Base-by-base conservation (phyloP, 2,888 invertebrate species). In the Lasioglossum malachurum region DNA sequence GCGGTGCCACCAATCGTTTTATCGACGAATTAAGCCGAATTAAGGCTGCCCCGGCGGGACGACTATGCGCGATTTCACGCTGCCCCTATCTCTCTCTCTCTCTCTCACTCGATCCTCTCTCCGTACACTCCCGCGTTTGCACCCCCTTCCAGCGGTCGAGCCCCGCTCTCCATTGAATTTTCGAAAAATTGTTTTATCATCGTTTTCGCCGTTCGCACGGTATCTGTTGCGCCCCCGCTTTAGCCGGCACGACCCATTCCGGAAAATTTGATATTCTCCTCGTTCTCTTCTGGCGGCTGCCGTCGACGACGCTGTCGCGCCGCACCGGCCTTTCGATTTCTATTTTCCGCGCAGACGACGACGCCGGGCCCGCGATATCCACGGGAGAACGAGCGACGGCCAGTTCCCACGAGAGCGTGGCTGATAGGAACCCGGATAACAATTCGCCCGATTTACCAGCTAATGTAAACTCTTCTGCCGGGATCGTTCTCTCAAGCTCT, bases 1-100 rank as follows among this genome's bases (percentile, higher is more conserved):
- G 78, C 71, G 74, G 46, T 74, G 80, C 77, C 84, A 67, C 83
- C 89, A 89, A 89, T 88, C 88, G 87, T 88, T 89, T 89, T 89
- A 88, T 87, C 88, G 85, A 71, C 89, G 85, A 82, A 86, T 89
- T 85, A 88, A 87, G 78, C 88, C 76, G 85, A 88, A 88, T 88
- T 88, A 88, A 89, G 84, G 83, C 78, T 80, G 75, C 69, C 82
- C 85, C 88, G 72, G 53, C 73, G 88, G 83, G 88, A 81, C 71
- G 88, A 81, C 71, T 64, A 78, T 69, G 78, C 77, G 78, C 87
- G 74, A 83, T 87, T 83, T 83, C 83, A 75, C 83, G 64, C 77
- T 60, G 69, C 67, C 35, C 44, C 44, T 44, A 44, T 14, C 14
- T 31, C 31, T 35, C 19, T 60, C 57, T 60, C n/a, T n/a, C 60